Base-by-base conservation (phyloP, 1,140 invertebrate genomes). In the Leptoteleia sp. region DNA sequence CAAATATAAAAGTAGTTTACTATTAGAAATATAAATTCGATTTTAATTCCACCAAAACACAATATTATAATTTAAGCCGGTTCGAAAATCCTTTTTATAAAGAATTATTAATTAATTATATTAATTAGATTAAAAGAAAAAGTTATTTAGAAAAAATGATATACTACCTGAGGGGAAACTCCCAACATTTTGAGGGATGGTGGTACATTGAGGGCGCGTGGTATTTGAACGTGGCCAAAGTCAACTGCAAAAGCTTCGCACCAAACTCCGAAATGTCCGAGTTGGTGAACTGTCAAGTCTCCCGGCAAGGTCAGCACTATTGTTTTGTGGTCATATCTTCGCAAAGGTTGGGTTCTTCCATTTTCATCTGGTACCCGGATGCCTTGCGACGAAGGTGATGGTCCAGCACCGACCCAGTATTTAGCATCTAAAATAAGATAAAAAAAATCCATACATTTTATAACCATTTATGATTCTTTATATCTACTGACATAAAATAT, bases 111-210 rank as follows among this genome's bases (percentile, higher is more conserved):
- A n/a, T n/a, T n/a, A n/a, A n/a, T n/a, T n/a, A n/a, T n/a, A n/a
- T n/a, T n/a, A n/a, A n/a, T n/a, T n/a, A n/a, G n/a, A n/a, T n/a
- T n/a, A n/a, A n/a, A n/a, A n/a, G n/a, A n/a, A n/a, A n/a, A n/a
- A n/a, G n/a, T n/a, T n/a, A n/a, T n/a, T n/a, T n/a, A n/a, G n/a
- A n/a, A n/a, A n/a, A n/a, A n/a, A n/a, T n/a, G 47, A 64, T 48
- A 33, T 55, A 92, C 92, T 92, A 97, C 96, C 94, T 97, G 96
- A 40, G 96, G 96, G 70, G 95, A 95, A 71, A 97, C 93, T 40
- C 96, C 96, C 4, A 98, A 92, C 96, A 97, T 97, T 89, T 94
- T 95, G 13, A 97, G 92, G 3, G 95, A 97, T 15, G 96, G 96
- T 43, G 96, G 96, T 1, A 98, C 94, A 86, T 96, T 96, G 27